Conservation (phyloP, 2,888 invertebrate species). For the Chirona hameri region DNA sequence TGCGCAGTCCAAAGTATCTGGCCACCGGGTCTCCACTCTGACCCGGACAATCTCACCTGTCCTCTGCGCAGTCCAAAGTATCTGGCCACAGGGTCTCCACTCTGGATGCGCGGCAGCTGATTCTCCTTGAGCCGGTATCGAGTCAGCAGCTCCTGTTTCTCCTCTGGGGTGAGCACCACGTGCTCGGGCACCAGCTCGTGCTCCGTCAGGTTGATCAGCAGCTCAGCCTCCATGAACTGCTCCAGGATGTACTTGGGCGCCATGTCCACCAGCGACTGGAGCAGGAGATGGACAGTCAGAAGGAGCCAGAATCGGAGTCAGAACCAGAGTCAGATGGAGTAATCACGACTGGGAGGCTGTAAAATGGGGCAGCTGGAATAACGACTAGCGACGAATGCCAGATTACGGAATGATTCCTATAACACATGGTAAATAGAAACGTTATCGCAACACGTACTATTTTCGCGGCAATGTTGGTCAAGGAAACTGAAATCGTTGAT, state of each 20-base stretch:
- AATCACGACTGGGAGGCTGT: no score
- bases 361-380: no score
- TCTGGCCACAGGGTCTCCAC: constrained; percentile 95
- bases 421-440: no score
- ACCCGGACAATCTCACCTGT: constrained; percentile 52
- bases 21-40: background rate
- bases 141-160: constrained; percentile 86
- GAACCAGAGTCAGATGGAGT: no score
- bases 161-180: constrained; percentile 96
- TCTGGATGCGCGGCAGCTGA: constrained; percentile 98
- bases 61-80: constrained; percentile 98
- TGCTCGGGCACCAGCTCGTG: constrained; percentile 98
- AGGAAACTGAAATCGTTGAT: no score
- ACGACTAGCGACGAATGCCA: no score
- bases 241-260: constrained; percentile 98
- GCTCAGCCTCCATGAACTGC: constrained; percentile 89
- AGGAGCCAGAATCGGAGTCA: no score
- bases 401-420: no score
- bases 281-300: constrained; percentile 36
- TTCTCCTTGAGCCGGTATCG: constrained; percentile 89
- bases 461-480: no score
- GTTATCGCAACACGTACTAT: no score
- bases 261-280: constrained; percentile 91
- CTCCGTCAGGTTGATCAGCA: constrained; percentile 96
- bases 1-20: no score